Conservation (phyloP, 92 coral and sea anemone species). For the Bergia sp. region DNA sequence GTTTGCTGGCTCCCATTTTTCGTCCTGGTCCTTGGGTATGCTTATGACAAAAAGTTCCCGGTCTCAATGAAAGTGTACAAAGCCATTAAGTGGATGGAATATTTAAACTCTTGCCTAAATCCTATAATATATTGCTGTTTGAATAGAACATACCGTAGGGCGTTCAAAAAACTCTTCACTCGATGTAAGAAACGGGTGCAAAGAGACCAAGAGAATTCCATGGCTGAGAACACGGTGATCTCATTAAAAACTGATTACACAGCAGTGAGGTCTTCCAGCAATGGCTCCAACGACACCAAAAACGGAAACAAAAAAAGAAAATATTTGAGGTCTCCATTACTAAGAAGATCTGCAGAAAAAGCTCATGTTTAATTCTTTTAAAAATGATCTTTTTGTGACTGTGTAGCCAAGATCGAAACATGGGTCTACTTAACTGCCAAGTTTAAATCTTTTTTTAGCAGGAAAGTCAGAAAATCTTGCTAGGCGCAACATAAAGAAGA, state of each 20-base stretch:
- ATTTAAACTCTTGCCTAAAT: constrained; percentile 88
- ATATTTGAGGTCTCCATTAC: constrained; percentile 9
- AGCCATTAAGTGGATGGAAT: constrained; percentile 83
- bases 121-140: constrained; percentile 90
- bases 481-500: too few relatives aligned
- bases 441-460: too few relatives aligned
- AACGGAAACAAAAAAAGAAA: background rate
- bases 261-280: constrained; percentile 11
- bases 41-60: constrained; percentile 36
- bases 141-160: constrained; percentile 88
- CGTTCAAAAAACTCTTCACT: constrained; percentile 78
- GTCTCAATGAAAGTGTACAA: constrained; percentile 51
- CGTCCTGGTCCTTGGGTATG: constrained; percentile 73
- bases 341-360: background rate
- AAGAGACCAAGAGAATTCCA: constrained; percentile 12
- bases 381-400: background rate
- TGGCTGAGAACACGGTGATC: background rate
- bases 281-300: background rate
- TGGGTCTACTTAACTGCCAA: too few relatives aligned
- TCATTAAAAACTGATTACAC: constrained; percentile 1
- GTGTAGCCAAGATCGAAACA: too few relatives aligned
- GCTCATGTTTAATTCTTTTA: background rate
- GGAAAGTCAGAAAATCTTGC: too few relatives aligned
- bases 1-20: constrained; percentile 90
- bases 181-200: constrained; percentile 50